Evolutionary conservation across 2,888 invertebrate species (phyloP).

Genomic region (Dendrolimus pini): DNA sequence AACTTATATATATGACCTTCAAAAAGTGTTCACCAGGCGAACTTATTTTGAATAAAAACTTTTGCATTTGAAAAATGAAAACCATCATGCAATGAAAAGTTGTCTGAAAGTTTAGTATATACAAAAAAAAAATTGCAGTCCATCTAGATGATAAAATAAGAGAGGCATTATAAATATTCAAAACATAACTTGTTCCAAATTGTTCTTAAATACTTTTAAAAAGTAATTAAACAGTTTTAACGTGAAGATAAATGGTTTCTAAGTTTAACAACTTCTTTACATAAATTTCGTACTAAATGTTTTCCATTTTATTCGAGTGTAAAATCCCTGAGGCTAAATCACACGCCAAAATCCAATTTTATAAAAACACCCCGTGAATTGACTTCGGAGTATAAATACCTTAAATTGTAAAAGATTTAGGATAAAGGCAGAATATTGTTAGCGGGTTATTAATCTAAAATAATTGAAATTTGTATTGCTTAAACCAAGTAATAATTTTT

Average conservation of each 20-base stretch:
- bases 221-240: constrained; percentile 9
- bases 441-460: constrained; percentile 70
- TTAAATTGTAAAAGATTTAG: constrained; percentile 39
- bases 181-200: background rate
- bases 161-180: background rate
- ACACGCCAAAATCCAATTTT: background rate
- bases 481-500: background rate
- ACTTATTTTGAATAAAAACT: too few species aligned
- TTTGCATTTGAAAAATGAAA: too few species aligned
- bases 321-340: background rate
- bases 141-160: background rate
- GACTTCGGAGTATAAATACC: constrained; percentile 25
- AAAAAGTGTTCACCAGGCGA: too few species aligned
- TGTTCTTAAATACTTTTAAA: constrained; percentile 7
- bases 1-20: too few species aligned
- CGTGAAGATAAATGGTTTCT: constrained; percentile 4
- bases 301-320: background rate
- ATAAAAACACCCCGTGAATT: constrained; percentile 39
- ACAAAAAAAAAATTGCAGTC: too few species aligned
- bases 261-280: background rate
- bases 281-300: background rate
- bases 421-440: background rate
- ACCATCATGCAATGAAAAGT: too few species aligned
- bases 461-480: constrained; percentile 37
- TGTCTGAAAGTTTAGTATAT: too few species aligned